phyloP scores from a whole-genome alignment of 2,113 vertebrate genomes.

The Chrysemys picta region DNA sequence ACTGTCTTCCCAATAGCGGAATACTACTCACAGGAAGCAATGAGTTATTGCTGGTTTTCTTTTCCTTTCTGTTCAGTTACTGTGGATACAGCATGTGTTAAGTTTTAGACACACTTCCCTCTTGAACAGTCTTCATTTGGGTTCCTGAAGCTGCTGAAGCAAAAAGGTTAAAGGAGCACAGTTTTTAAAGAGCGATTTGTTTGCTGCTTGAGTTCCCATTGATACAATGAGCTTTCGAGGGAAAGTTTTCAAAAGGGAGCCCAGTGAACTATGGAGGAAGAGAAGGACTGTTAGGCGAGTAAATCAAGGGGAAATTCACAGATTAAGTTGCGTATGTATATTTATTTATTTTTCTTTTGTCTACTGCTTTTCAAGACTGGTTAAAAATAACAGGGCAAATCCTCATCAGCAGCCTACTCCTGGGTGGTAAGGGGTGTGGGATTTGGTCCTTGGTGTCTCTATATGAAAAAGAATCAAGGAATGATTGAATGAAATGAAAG shows the following conservation, averaged over 20 bases:
- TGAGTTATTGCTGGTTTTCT: slow-evolving; percentile 76
- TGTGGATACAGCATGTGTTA: slow-evolving; percentile 48
- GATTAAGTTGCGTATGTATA: slow-evolving; percentile 92
- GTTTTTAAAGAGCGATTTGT: slow-evolving; percentile 42
- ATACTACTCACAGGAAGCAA: slow-evolving; percentile 76
- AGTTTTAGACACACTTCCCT: slow-evolving; percentile 77
- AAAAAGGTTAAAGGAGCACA: slow-evolving; percentile 17
- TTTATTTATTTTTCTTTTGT: not conserved
- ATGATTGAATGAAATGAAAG: not conserved
- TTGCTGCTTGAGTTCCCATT: slow-evolving; percentile 36
- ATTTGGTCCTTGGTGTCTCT: not conserved
- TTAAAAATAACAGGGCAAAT: not conserved
- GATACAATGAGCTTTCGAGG: slow-evolving; percentile 91
- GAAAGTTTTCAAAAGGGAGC: slow-evolving; percentile 82
- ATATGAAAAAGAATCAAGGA: not conserved
- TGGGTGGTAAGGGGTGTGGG: not conserved
- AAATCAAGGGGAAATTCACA: slow-evolving; percentile 82
- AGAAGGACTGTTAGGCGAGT: slow-evolving; percentile 80
- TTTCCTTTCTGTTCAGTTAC: slow-evolving; percentile 77
- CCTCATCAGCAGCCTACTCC: fast-evolving
- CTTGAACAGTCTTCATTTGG: slow-evolving; percentile 57
- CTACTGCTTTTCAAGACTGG: not conserved
- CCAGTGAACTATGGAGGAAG: slow-evolving; percentile 90
- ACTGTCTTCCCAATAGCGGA: slow-evolving; percentile 46
- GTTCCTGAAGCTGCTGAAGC: slow-evolving; percentile 56